Evolutionary conservation across 2,113 vertebrate species (phyloP).

Genomic region (Ailurus styani): DNA sequence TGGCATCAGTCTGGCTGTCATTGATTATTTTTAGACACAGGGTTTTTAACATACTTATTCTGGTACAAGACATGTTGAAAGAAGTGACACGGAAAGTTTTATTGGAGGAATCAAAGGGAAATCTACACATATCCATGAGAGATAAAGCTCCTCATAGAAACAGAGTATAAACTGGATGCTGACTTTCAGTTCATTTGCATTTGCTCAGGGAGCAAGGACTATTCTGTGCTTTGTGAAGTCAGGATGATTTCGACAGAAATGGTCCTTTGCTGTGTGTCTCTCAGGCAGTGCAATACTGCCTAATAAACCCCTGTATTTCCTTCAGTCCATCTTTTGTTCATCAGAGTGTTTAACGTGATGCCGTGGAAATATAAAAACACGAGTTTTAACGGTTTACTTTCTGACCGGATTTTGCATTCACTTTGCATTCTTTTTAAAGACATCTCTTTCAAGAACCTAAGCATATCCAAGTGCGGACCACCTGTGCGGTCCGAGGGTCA

Average conservation of each 20-base stretch:
- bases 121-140: accelerated
- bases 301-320: background rate
- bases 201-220: background rate
- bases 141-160: background rate
- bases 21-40: slow-evolving; percentile 51
- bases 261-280: background rate
- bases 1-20: slow-evolving; percentile 40
- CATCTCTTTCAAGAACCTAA: background rate
- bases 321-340: background rate
- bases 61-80: slow-evolving; percentile 31
- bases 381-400: accelerated
- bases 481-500: background rate
- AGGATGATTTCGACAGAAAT: background rate
- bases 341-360: background rate
- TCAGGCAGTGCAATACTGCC: background rate
- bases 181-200: background rate
- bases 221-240: background rate
- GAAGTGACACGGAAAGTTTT: background rate
- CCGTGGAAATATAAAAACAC: background rate
- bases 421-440: background rate
- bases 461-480: background rate
- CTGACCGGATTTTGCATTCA: background rate
- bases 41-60: background rate
- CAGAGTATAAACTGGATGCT: background rate
- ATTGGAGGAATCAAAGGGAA: background rate